These are phyloP conservation scores for Dicrurus megarhynchus DNA, from an alignment of 2,113 vertebrate species.

Conservation along the genomic window DNA sequence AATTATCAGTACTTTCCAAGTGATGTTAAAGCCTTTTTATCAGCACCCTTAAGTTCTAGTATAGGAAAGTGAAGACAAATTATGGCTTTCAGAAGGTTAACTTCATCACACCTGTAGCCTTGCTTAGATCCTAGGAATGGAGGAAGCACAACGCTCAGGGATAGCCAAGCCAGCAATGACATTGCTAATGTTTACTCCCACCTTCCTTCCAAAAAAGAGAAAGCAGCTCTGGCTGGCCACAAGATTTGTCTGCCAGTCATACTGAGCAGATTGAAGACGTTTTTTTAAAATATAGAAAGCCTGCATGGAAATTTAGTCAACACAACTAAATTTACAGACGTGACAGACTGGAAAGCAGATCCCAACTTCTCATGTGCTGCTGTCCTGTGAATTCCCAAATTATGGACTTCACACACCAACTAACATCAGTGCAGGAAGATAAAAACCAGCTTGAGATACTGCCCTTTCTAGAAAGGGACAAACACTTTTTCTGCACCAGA, in stretches of 20 bases:
- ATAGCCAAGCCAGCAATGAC: not conserved
- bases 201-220: not conserved
- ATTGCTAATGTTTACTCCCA: not conserved
- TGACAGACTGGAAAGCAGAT: not conserved
- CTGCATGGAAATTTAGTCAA: not conserved
- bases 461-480: not conserved
- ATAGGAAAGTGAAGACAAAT: not conserved
- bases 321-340: not conserved
- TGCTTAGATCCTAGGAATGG: not conserved
- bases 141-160: not conserved
- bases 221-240: not conserved
- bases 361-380: not conserved
- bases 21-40: not conserved
- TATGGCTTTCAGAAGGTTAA: not conserved
- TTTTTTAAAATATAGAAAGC: not conserved
- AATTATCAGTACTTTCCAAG: not conserved
- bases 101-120: not conserved
- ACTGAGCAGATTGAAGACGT: accelerated
- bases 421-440: not conserved
- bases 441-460: not conserved
- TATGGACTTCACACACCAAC: not conserved
- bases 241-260: not conserved
- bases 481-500: not conserved
- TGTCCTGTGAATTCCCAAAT: not conserved
- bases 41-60: not conserved